phyloP scores from a whole-genome alignment of 2,113 vertebrate genomes.

The Lophius piscatorius region DNA sequence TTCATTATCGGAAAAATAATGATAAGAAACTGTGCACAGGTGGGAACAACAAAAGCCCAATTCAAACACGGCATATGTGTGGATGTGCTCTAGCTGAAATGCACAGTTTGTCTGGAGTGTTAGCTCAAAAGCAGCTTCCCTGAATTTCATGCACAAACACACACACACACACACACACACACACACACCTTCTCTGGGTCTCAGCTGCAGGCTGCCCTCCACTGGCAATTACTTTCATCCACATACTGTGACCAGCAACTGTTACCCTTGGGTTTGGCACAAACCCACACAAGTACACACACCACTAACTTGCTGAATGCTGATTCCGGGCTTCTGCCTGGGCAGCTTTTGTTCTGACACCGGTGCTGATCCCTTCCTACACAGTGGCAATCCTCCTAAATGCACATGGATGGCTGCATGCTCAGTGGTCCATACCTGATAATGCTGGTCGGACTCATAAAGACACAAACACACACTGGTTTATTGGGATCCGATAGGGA shows the following conservation, averaged over 20 bases:
- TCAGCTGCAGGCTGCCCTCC: constrained; percentile 72
- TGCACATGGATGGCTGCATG: constrained; percentile 63
- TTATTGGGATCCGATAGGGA: constrained; percentile 11
- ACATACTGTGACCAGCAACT: constrained; percentile 72
- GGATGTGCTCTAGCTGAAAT: constrained; percentile 7
- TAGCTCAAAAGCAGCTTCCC: constrained; percentile 36
- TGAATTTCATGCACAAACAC: constrained; percentile 24
- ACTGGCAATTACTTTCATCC: constrained; percentile 77
- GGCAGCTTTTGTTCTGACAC: constrained; percentile 56
- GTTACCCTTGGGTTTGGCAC: constrained; percentile 47
- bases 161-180: constrained; percentile 16
- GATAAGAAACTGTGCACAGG: neutral
- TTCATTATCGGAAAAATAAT: neutral
- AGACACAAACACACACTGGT: constrained; percentile 7
- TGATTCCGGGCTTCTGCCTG: constrained; percentile 62
- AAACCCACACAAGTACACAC: constrained; percentile 9
- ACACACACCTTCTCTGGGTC: constrained; percentile 36
- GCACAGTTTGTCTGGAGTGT: constrained; percentile 3
- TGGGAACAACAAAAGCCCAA: neutral
- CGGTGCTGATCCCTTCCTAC: constrained; percentile 62
- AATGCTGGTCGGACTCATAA: constrained; percentile 31
- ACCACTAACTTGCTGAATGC: constrained; percentile 59
- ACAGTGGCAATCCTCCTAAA: constrained; percentile 68
- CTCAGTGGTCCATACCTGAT: constrained; percentile 41
- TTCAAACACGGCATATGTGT: constrained; percentile 12